Percentiles rank a stretch among this genome's conserved stretches.
phyloP scores from a whole-genome alignment of 2,113 vertebrate species.

The Larimichthys polyactis region DNA sequence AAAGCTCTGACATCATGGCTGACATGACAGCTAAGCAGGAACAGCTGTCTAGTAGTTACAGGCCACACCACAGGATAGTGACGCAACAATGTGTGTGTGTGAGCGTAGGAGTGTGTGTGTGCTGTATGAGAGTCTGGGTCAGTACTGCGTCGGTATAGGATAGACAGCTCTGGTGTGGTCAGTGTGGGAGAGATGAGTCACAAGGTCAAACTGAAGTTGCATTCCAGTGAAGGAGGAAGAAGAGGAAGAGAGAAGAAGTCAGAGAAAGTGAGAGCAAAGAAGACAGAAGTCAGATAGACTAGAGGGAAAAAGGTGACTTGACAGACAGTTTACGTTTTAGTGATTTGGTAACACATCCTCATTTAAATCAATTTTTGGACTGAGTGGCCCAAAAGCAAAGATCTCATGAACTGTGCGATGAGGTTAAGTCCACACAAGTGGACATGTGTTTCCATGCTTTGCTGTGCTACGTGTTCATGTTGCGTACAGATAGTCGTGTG shows the following conservation, averaged over 20 bases:
- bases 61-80: slow-evolving; percentile 67
- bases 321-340: slow-evolving; percentile 33
- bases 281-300: slow-evolving; percentile 41
- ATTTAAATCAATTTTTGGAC: slow-evolving; percentile 15
- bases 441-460: slow-evolving; percentile 49
- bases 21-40: slow-evolving; percentile 76
- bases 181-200: slow-evolving; percentile 81
- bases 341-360: slow-evolving; percentile 44
- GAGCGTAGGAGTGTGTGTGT: slow-evolving; percentile 14
- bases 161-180: slow-evolving; percentile 69
- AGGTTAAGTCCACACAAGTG: slow-evolving; percentile 23
- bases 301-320: slow-evolving; percentile 15
- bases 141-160: slow-evolving; percentile 55
- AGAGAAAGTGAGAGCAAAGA: slow-evolving; percentile 46
- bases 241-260: slow-evolving; percentile 44
- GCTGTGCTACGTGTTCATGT: slow-evolving; percentile 59
- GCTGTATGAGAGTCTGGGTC: slow-evolving; percentile 50
- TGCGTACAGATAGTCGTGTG: slow-evolving; percentile 57
- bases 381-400: neutral
- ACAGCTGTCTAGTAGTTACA: slow-evolving; percentile 74
- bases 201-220: slow-evolving; percentile 72
- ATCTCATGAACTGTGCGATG: slow-evolving; percentile 27
- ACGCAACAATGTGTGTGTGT: slow-evolving; percentile 57
- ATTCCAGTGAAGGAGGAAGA: slow-evolving; percentile 65
- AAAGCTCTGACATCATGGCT: slow-evolving; percentile 72